phyloP scores from a whole-genome alignment of 1,140 invertebrate genomes.

The Formica selysi region DNA sequence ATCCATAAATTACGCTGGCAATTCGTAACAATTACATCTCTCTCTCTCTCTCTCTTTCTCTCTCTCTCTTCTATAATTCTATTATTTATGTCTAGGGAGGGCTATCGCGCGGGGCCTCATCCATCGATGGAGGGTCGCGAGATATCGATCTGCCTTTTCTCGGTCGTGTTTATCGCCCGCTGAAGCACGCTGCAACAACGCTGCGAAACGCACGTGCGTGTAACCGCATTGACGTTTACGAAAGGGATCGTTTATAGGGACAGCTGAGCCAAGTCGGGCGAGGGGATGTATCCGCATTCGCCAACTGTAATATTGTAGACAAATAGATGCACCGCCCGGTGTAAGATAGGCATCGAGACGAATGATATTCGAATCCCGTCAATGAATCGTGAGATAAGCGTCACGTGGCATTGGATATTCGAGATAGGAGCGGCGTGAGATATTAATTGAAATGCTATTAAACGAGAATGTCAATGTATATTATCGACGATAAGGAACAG shows the following conservation, averaged over 20 bases:
- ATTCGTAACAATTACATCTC: slow-evolving; percentile 76
- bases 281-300: background rate
- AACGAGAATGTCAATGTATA: background rate
- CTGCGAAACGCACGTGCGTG: background rate
- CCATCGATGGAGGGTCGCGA: background rate
- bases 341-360: slow-evolving; percentile 9
- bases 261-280: slow-evolving; percentile 55
- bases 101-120: slow-evolving; percentile 44
- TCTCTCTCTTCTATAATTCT: slow-evolving; percentile 66
- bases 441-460: slow-evolving; percentile 46
- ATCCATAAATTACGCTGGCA: slow-evolving; percentile 72
- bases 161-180: slow-evolving; percentile 42
- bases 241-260: slow-evolving; percentile 48
- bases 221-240: background rate
- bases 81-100: slow-evolving; percentile 70
- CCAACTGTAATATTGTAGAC: slow-evolving; percentile 10
- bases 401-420: slow-evolving; percentile 59
- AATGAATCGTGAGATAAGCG: slow-evolving; percentile 53
- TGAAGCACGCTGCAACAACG: background rate
- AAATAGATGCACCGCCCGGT: slow-evolving; percentile 27
- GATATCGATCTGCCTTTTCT: slow-evolving; percentile 75
- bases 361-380: slow-evolving; percentile 11
- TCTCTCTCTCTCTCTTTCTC: background rate
- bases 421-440: slow-evolving; percentile 35
- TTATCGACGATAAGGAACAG: background rate